Base-by-base conservation (phyloP, 2,888 invertebrate genomes). In the Linyphia triangularis region DNA sequence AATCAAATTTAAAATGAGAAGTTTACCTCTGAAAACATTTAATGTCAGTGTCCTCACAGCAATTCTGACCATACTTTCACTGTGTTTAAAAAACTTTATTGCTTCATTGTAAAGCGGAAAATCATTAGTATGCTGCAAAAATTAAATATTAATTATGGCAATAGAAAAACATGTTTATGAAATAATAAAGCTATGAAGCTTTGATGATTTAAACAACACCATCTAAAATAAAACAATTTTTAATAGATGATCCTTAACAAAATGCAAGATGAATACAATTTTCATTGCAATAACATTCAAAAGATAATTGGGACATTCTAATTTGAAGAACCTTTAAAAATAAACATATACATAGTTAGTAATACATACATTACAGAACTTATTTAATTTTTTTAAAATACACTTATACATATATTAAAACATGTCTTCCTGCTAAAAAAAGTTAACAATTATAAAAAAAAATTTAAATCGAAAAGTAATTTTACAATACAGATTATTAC, bases 31-130 rank as follows among this genome's bases (percentile, higher is more conserved):
- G 92, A 98, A 99, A 0, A 99, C 99, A 93, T 99, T 99, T 61
- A 99, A 94, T 0, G 99, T 98, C 90, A 99, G 95, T 13, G 99
- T 99, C 88, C 99, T 94, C 16, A 99, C 99, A 2, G 99, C 99
- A 91, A 99, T 99, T 70, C 99, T 95, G 43, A 99, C 99, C 99
- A 99, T 99, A 51, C 97, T 97, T 93, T 99, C 99, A 0, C 97
- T 96, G 93, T 99, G 99, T 93, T 99, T 99, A 94, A 99, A 99
- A 94, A 99, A 99, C 93, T 99, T 99, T 89, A 99, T 98, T 43
- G 99, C 99, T 94, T 99, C 99, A 2, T 99, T 99, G 92, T 99
- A 99, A 22, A 99, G 94, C 6, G 99, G 99, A 93, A 99, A 99
- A 93, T 99, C 99, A 94, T 99, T 98, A 79, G 99, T 99, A 92